Conservation (phyloP, 2,797 vertebrate species). For the Gallinago nigripennis region DNA sequence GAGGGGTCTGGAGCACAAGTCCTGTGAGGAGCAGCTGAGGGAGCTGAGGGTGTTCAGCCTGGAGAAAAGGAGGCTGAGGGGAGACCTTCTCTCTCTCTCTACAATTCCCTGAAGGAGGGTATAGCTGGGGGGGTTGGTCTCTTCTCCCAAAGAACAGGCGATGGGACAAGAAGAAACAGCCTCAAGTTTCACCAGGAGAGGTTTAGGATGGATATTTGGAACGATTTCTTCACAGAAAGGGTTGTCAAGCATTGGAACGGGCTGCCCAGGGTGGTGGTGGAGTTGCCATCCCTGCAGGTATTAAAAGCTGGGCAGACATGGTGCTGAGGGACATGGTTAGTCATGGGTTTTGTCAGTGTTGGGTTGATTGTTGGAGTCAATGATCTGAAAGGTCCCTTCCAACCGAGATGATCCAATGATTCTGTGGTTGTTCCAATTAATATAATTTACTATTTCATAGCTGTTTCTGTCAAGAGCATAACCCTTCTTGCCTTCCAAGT, state of each 20-base stretch:
- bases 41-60: background rate
- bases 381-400: background rate
- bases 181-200: no score
- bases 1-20: background rate
- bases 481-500: background rate
- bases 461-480: rapidly evolving
- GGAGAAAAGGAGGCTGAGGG: background rate
- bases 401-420: background rate
- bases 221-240: background rate
- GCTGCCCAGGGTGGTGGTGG: background rate
- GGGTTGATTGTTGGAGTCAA: background rate
- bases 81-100: background rate
- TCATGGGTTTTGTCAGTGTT: background rate
- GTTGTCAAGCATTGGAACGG: background rate
- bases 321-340: background rate
- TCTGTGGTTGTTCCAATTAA: background rate
- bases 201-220: background rate
- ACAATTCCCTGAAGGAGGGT: no score
- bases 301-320: background rate
- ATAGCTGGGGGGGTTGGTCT: no score
- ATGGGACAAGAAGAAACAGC: background rate
- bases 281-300: background rate
- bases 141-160: no score
- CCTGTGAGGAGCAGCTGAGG: background rate
- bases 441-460: background rate